A percentile compares a stretch with the other conserved stretches of the same genome.
These are phyloP conservation scores for Madoqua kirkii DNA, from an alignment of 2,113 vertebrate genomes.

Conservation along the genomic window DNA sequence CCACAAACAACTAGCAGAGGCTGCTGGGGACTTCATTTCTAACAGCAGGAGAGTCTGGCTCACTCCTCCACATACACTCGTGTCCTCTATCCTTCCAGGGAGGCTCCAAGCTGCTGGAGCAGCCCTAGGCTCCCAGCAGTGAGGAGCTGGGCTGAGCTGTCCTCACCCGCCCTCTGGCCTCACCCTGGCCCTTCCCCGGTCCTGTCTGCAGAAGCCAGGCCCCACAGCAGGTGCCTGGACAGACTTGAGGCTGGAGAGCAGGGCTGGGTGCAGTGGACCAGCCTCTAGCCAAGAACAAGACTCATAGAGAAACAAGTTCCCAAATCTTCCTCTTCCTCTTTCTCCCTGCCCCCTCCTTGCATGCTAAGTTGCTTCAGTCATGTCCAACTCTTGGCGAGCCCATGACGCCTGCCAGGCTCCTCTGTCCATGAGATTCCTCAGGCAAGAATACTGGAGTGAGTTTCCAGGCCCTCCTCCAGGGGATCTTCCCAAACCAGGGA, in stretches of 20 bases:
- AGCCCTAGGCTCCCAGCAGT: neutral
- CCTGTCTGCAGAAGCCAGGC: slow-evolving; percentile 45
- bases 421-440: neutral
- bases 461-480: neutral
- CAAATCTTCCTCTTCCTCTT: slow-evolving; percentile 11
- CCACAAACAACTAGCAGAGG: neutral
- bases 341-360: neutral
- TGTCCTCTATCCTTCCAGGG: neutral
- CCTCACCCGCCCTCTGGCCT: slow-evolving; percentile 59
- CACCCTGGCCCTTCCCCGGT: slow-evolving; percentile 10
- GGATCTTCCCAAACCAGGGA: neutral
- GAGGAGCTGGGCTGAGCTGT: slow-evolving; percentile 20
- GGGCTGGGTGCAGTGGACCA: neutral
- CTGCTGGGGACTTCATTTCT: neutral
- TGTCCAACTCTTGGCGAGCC: neutral
- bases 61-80: neutral
- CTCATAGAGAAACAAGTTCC: neutral
- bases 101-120: neutral
- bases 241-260: neutral
- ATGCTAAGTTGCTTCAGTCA: neutral
- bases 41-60: neutral
- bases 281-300: slow-evolving; percentile 30
- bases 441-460: neutral
- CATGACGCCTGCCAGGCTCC: neutral
- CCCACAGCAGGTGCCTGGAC: slow-evolving; percentile 69